Base-by-base conservation (phyloP, 2,113 vertebrate genomes). In the Megalops atlanticus region DNA sequence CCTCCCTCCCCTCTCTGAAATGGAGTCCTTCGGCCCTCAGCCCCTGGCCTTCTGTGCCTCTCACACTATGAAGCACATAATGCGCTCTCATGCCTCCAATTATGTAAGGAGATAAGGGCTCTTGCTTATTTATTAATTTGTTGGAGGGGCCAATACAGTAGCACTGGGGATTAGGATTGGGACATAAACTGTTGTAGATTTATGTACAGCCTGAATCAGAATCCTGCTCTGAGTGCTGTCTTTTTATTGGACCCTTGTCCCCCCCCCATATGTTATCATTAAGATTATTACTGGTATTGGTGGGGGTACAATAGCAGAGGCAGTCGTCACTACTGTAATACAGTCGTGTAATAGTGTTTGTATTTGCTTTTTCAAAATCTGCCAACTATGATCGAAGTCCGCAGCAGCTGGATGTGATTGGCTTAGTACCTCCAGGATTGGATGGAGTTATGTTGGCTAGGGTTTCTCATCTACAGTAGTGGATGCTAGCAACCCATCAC, bases 41-140 rank as follows among this genome's bases (percentile, higher is more conserved):
- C 58, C 43, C 45, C 69, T 52, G 72, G 27, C 82, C 82, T 64
- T 83, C 11, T 18, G 36, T 64, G 52, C 72, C 40, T 52, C 69
- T 43, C 69, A 24, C 69, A 74, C 79, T 45, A 33, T 77, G 68
- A 78, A 73, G 75, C 74, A 77, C 69, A 27, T 84, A 38, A 68
- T 78, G 68, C 68, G 39, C 74, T 84, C 43, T 75, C 75, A 38
- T 58, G 58, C 33, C 54, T 76, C 77, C 64, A 79, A 72, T 83
- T 76, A 76, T 73, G 69, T 83, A 81, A 81, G 76, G 74, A 41
- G 68, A 83, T 71, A 75, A 83, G 79, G 24, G 64, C 49, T 31
- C 31, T 54, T 16, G 4, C 38, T 80, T 31, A 45, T 64, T 84
- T 72, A 74, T 78, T 80, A 16, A 68, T 68, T 54, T 64, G 47